Base-by-base conservation (phyloP, 2,113 vertebrate species). In the Trichechus manatus region DNA sequence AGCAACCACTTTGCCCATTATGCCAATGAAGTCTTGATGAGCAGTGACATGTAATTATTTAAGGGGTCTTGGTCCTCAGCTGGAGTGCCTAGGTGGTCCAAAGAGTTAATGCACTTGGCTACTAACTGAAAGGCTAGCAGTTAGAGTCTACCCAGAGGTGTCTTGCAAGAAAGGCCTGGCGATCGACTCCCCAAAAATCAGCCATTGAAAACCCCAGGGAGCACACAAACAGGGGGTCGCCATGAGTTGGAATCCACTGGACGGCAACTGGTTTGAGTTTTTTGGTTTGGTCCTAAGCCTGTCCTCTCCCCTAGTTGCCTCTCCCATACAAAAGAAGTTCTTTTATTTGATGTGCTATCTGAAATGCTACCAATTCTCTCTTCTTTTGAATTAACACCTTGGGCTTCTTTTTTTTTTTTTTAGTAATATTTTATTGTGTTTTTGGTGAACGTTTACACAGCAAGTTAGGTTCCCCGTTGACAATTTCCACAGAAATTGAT, bases 311-410 rank as follows among this genome's bases (percentile, higher is more conserved):
- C 15, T 31, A 66, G 56, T 15, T 85, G 19, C 29, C 23, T 72
- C 29, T 92, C 47, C 25, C 39, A 85, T 17, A 36, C 31, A 63
- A 77, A 72, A 77, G 9, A 6, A 72, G 61, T 86, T 87, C 61
- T 92, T 89, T 47, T 66, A 6, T 74, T 93, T 78, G 53, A 72
- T 74, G 47, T 91, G 78, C 33, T 82, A 29, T 72, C 61, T 89
- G 53, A 79, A 77, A 74, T 88, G 66, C 50, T 95, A 64, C 53
- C 50, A 42, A 27, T 44, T 53, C 80, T 53, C 42, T 53, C 31
- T 91, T 86, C 29, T 78, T 92, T 70, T 85, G 42, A 91, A 85
- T 20, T n/a, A 78, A 82, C 1, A 36, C 10, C 6, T 10, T 70
- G 6, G 36, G 9, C 36, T 66, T 77, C 33, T 66, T 81, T 91